phyloP scores from a whole-genome alignment of 2,113 vertebrate genomes.

The Labeo rohita region DNA sequence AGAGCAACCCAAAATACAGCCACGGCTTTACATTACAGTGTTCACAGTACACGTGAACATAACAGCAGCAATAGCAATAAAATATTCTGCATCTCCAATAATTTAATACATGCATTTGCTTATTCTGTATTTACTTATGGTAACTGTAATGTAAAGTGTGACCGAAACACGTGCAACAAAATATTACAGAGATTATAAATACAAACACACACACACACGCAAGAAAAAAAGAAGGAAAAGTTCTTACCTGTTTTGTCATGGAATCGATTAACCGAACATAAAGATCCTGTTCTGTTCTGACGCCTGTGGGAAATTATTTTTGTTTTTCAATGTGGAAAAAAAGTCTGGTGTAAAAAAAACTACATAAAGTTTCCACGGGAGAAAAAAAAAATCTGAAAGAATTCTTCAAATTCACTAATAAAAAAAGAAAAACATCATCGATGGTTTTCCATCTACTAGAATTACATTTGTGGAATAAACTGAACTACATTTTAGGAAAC shows the following conservation, averaged over 20 bases:
- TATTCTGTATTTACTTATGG: not conserved
- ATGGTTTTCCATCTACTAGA: not conserved
- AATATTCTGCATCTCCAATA: not conserved
- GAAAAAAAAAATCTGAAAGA: not conserved
- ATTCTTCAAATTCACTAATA: conserved; percentile 11
- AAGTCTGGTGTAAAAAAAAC: not conserved
- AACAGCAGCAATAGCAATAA: not conserved
- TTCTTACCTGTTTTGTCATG: conserved; percentile 94
- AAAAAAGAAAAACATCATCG: not conserved
- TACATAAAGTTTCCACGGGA: not conserved
- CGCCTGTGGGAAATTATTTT: conserved; percentile 74
- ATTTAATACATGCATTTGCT: not conserved
- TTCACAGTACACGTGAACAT: not conserved
- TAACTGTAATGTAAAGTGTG: not conserved
- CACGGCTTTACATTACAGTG: conserved; percentile 34
- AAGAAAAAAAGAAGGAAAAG: conserved; percentile 46
- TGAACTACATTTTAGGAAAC: conserved; percentile 21
- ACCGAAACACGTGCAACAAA: conserved; percentile 10
- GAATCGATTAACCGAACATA: conserved; percentile 91
- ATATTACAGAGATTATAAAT: conserved; percentile 20
- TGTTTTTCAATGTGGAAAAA: conserved; percentile 53
- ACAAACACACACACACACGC: not conserved
- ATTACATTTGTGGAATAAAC: conserved; percentile 4
- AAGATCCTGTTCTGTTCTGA: conserved; percentile 89
- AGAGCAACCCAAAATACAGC: conserved; percentile 16